Percentiles rank a stretch among this genome's conserved stretches.
phyloP scores from a whole-genome alignment of 2,888 invertebrate species.

The Gymnosoma rotundatum region DNA sequence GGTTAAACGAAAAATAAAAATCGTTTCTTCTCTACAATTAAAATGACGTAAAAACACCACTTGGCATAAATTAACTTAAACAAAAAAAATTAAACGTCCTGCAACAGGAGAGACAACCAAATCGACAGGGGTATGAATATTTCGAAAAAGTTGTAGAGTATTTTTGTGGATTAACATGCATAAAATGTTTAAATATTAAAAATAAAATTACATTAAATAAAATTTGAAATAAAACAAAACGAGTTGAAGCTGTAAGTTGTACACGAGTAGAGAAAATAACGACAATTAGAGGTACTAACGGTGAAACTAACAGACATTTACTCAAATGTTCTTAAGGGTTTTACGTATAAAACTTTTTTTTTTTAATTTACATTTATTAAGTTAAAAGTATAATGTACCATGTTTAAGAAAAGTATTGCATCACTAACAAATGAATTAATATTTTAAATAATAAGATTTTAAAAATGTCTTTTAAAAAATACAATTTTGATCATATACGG shows the following conservation, averaged over 20 bases:
- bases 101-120: neutral
- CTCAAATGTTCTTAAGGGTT: constrained; percentile 5
- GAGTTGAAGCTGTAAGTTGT: constrained; percentile 31
- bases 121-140: constrained; percentile 21
- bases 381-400: constrained; percentile 21
- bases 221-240: constrained; percentile 45
- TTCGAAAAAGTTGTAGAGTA: constrained; percentile 15
- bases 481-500: too few species aligned
- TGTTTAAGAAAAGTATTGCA: neutral
- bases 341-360: constrained; percentile 41
- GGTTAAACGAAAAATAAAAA: constrained; percentile 35
- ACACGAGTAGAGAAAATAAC: constrained; percentile 17
- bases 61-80: constrained; percentile 71
- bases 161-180: constrained; percentile 76
- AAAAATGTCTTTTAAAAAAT: too few species aligned
- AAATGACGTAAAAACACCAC: constrained; percentile 70
- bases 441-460: too few species aligned
- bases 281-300: constrained; percentile 42
- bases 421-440: too few species aligned
- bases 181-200: constrained; percentile 78
- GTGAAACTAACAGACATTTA: constrained; percentile 25
- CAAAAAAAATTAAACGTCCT: constrained; percentile 38
- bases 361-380: constrained; percentile 50
- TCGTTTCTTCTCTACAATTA: constrained; percentile 58
- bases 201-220: constrained; percentile 45